Conservation (phyloP, 2,113 vertebrate genomes). For the Perccottus glenii region DNA sequence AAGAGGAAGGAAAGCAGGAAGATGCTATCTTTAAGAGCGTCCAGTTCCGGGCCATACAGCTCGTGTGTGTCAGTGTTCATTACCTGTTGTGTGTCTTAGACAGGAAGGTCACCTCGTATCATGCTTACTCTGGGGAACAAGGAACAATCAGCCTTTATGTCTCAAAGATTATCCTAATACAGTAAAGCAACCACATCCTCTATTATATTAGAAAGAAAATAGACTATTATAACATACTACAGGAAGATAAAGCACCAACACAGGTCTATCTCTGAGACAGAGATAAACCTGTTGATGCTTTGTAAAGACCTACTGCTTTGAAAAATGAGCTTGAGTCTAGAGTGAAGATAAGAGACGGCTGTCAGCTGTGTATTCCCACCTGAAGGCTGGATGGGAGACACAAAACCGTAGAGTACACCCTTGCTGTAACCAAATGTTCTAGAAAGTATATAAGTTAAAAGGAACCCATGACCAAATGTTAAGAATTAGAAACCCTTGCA, state of each 20-base stretch:
- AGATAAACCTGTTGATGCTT: slow-evolving; percentile 15
- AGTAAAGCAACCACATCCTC: no score
- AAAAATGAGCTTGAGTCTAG: slow-evolving; percentile 10
- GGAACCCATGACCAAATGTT: no score
- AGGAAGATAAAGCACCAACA: background rate
- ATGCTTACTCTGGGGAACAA: slow-evolving; percentile 15
- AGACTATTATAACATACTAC: no score
- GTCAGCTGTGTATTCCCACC: slow-evolving; percentile 46
- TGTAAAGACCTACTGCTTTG: slow-evolving; percentile 10
- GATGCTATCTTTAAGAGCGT: slow-evolving; percentile 47
- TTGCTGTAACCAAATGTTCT: no score
- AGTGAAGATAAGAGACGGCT: slow-evolving; percentile 59
- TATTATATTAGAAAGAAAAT: no score
- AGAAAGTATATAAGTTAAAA: no score
- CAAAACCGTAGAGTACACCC: slow-evolving; percentile 15
- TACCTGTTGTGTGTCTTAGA: slow-evolving; percentile 54
- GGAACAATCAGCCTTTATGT: slow-evolving; percentile 4
- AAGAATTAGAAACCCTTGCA: no score
- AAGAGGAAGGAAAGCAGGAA: slow-evolving; percentile 42
- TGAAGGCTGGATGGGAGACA: slow-evolving; percentile 13
- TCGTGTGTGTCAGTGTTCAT: slow-evolving; percentile 45
- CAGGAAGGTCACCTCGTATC: slow-evolving; percentile 43
- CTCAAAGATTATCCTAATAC: background rate
- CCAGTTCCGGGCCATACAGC: slow-evolving; percentile 33
- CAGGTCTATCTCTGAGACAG: background rate